Conservation (phyloP, 2,797 vertebrate species). For the Threskiornis aethiopicus region DNA sequence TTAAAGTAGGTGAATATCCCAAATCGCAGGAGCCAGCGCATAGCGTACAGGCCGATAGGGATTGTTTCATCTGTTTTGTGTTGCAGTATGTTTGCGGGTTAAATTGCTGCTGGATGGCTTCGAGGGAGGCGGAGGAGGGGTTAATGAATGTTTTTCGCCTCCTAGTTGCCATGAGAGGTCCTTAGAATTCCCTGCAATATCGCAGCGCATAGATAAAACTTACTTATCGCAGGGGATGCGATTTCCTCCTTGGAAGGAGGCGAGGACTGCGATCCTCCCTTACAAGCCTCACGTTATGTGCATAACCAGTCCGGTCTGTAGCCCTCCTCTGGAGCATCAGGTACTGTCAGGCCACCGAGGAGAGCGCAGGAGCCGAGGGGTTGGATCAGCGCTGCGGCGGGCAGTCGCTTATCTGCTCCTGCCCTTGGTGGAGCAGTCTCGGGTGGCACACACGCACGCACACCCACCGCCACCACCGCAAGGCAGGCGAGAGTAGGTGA, state of each 20-base stretch:
- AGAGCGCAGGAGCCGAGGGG: background rate
- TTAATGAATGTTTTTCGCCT: constrained; percentile 30
- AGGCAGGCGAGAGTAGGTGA: background rate
- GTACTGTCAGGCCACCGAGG: background rate
- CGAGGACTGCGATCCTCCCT: background rate
- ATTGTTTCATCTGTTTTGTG: background rate
- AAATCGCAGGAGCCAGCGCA: background rate
- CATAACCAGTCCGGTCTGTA: background rate
- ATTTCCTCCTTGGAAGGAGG: constrained; percentile 1
- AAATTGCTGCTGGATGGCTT: background rate
- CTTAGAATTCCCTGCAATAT: constrained; percentile 48
- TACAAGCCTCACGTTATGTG: background rate
- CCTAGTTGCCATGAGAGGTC: constrained; percentile 26
- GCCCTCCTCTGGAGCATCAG: background rate
- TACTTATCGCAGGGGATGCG: background rate
- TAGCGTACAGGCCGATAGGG: background rate
- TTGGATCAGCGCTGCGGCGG: background rate
- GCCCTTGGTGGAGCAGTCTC: background rate
- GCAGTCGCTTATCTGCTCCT: background rate
- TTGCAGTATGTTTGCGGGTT: background rate
- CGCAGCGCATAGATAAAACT: constrained; percentile 1
- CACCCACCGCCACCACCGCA: background rate
- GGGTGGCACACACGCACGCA: background rate
- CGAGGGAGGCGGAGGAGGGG: background rate
- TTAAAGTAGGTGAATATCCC: background rate